These are phyloP conservation scores for Diaphora mendica DNA, from an alignment of 2,888 invertebrate genomes.

Conservation along the genomic window DNA sequence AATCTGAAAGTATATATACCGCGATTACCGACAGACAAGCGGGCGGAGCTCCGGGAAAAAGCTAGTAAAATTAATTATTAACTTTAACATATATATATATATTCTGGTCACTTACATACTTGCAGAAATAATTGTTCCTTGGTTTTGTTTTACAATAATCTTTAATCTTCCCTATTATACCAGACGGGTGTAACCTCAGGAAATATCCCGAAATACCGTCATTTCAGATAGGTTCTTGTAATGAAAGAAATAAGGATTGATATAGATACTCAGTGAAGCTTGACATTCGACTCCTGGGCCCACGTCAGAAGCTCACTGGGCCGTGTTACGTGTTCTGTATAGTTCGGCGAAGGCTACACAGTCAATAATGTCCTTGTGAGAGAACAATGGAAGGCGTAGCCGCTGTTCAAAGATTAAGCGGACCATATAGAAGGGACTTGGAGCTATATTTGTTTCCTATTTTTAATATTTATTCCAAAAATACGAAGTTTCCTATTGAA, in stretches of 20 bases:
- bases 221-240: not conserved
- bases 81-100: no score
- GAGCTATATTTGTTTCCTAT: not conserved
- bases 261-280: conserved; percentile 5
- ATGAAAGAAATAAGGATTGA: not conserved
- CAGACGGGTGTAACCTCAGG: not conserved
- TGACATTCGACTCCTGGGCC: conserved; percentile 12
- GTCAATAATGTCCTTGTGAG: conserved; percentile 24
- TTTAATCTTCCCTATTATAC: not conserved
- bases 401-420: conserved; percentile 7
- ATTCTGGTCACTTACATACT: no score
- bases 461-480: not conserved
- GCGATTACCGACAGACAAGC: no score
- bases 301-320: conserved; percentile 35
- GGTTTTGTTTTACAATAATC: no score
- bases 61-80: no score
- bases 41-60: no score
- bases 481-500: not conserved
- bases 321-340: conserved; percentile 21
- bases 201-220: not conserved
- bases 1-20: no score
- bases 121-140: no score
- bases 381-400: conserved; percentile 42
- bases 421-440: not conserved
- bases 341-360: conserved; percentile 21